Conservation (phyloP, 2,888 invertebrate species). For the Cephus runcator region DNA sequence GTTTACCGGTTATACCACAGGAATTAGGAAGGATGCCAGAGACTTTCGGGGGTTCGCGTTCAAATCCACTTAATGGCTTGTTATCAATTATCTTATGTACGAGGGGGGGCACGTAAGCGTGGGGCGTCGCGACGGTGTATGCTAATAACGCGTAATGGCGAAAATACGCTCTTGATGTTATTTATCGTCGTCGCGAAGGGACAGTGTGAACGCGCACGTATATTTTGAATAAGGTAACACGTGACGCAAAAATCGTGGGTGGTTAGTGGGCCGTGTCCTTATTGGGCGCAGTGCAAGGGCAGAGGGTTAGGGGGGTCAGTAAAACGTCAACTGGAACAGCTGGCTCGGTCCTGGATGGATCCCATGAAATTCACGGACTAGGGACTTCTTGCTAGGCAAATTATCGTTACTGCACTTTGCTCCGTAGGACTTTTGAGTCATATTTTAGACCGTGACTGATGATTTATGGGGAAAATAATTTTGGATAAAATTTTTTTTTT, state of each 20-base stretch:
- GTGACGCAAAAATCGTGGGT: conserved; percentile 57
- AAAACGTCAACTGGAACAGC: conserved; percentile 32
- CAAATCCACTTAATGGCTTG: neutral
- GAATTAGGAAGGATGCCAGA: neutral
- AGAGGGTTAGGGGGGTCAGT: conserved; percentile 39
- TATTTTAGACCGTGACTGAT: neutral
- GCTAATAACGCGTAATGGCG: neutral
- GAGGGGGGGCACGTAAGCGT: neutral
- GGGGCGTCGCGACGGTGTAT: neutral
- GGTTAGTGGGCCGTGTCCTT: conserved; percentile 59
- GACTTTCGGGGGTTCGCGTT: neutral
- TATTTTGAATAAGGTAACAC: conserved; percentile 53
- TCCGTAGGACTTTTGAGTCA: neutral
- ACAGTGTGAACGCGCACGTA: conserved; percentile 41
- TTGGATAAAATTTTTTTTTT: neutral
- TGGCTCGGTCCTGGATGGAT: conserved; percentile 24
- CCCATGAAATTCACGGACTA: conserved; percentile 46
- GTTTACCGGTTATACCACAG: neutral
- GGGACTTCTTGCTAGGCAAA: neutral
- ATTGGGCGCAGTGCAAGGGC: conserved; percentile 39
- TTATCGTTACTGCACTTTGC: neutral
- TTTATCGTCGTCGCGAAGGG: conserved; percentile 1
- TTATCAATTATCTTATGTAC: neutral
- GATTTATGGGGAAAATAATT: neutral
- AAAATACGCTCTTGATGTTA: neutral